Base-by-base conservation (phyloP, 2,113 vertebrate species). In the Apteryx mantelli region DNA sequence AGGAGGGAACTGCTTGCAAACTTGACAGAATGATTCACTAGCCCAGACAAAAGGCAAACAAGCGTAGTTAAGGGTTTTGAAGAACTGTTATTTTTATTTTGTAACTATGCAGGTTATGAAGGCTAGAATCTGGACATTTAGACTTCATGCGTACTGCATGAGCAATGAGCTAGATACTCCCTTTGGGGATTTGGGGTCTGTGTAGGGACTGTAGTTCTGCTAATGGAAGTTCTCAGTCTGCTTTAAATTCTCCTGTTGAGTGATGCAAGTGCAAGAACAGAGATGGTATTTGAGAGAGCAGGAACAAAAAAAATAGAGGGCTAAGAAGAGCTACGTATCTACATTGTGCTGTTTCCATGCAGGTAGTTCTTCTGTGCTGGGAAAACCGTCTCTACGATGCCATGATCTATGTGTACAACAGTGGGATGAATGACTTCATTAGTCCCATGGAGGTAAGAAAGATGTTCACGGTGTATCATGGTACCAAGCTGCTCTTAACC, bases 321-420 rank as follows among this genome's bases (percentile, higher is more conserved):
- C 26, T 46, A 5, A 32, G 56, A 50, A 36, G 69, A 86, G 32
- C 46, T 92, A 20, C 55, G 2, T 42, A 8, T 17, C 16, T 74
- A 13, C 11, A 1, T 17, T 68, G 42, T 85, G 56, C 71, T 98
- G 77, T 96, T 88, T 92, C 66, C 63, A 87, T 97, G 66, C 82
- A 99, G 99, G 99, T 99, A 56, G 99, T 99, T 81, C 98, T 98
- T 16, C 98, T 99, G 58, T 99, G 99, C 93, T 99, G 99, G 99
- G 98, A 99, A 85, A 99, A 99, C 94, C 98, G 95, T 42, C 98
- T 99, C 5, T 99, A 99, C 24, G 99, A 99, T 97, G 99, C 99
- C 63, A 99, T 99, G 99, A 99, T 99, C 95, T 99, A 99, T 3
- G 98, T 99, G 69, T 99, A 99, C 96, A 99, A 99, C 98, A 99